Percentiles rank a stretch among this genome's conserved stretches.
phyloP scores from a whole-genome alignment of 2,888 invertebrate species.

The Stomorhina lunata region DNA sequence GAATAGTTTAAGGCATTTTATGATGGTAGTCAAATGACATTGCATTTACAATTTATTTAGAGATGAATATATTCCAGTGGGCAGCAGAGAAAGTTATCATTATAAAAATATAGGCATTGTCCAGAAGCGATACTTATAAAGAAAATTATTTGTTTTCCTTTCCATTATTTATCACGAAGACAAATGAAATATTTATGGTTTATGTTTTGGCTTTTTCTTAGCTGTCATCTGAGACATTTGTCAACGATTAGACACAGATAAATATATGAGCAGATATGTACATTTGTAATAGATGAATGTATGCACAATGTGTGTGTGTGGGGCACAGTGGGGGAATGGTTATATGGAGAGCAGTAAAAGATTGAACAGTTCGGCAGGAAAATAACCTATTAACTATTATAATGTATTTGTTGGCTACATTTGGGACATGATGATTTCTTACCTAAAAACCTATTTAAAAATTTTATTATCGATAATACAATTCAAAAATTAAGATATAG shows the following conservation, averaged over 20 bases:
- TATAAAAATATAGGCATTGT: neutral
- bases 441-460: no score
- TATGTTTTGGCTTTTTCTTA: neutral
- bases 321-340: neutral
- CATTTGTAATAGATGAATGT: no score
- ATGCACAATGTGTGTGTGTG: no score
- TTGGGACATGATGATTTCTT: no score
- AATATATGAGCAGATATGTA: neutral
- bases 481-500: no score
- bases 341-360: no score
- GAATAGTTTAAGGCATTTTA: neutral
- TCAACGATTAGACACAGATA: neutral
- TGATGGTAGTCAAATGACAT: neutral
- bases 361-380: no score
- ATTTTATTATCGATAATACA: no score
- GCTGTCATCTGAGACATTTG: slow-evolving; percentile 25
- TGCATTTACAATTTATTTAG: neutral
- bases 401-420: no score
- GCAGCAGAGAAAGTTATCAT: neutral
- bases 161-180: neutral
- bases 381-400: no score
- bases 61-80: neutral
- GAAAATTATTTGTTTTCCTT: slow-evolving; percentile 7
- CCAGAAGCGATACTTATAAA: neutral
- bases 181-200: neutral